Base-by-base conservation (phyloP, 23 tunicate species). In the Botrylloides violaceus region DNA sequence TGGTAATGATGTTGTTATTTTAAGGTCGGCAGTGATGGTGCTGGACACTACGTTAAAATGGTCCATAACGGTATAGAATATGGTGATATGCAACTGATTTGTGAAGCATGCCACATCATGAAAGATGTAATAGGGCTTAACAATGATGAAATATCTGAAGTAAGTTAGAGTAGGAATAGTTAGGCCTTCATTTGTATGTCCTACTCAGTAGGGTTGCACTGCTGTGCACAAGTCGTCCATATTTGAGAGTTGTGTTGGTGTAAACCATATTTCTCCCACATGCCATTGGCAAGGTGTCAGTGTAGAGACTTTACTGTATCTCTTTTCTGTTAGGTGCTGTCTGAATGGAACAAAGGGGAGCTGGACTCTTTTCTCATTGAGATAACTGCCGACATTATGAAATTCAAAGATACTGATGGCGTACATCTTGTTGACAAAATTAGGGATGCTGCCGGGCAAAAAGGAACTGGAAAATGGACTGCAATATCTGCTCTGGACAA, bases 31-130 rank as follows among this genome's bases (percentile, higher is more conserved):
- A 84, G 79, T 66, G 89, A 66, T 49, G 97, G 97, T 56, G 89
- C 97, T 34, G 97, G 97, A 22, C 97, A 90, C 37, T 90, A 90
- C 66, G 97, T 90, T 31, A 90, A 90, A 78, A 90, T 90, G 97
- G 97, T 90, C 18, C 97, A 90, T 81, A 90, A 90, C 36, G 97
- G 97, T 2, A 90, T 90, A n/a, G 97, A 90, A 61, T 90, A 90
- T 59, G 97, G 97, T 23, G 97, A 90, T 73, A 90, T 90, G 97
- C 97, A 90, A 50, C 79, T 90, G 49, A 90, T 90, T 18, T 83
- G 90, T 61, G 97, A 90, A 66, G 66, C 77, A 57, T 90, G 81
- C 35, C 90, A 83, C 27, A 78, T 90, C 70, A 90, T 90, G 97
- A 90, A 83, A 33, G 77, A 66, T 68, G 79, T 90, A 0, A 34